These are phyloP conservation scores for Corydoras sp. DNA, from an alignment of 2,113 vertebrate species.

Conservation along the genomic window DNA sequence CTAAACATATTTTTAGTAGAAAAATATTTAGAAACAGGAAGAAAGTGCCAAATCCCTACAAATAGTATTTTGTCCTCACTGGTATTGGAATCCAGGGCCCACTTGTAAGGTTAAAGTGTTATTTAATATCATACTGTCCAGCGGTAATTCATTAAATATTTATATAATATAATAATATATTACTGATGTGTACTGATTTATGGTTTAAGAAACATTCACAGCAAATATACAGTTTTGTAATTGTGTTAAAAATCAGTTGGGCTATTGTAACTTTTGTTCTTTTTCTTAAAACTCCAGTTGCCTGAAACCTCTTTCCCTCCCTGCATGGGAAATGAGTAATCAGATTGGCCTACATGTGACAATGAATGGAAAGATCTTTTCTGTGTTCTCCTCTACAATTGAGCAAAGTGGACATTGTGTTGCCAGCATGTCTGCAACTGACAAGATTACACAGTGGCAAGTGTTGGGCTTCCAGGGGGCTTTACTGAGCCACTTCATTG, in stretches of 20 bases:
- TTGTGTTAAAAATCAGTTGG: background rate
- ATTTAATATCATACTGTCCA: too few species aligned
- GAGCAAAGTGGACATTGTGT: slow-evolving; percentile 56
- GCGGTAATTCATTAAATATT: too few species aligned
- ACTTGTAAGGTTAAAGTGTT: too few species aligned
- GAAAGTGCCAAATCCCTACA: too few species aligned
- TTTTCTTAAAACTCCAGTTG: slow-evolving; percentile 54
- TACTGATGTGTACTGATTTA: too few species aligned
- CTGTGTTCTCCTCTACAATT: slow-evolving; percentile 67
- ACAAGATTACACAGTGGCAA: slow-evolving; percentile 91
- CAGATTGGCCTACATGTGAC: slow-evolving; percentile 82
- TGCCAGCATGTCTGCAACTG: slow-evolving; percentile 84
- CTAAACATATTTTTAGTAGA: too few species aligned
- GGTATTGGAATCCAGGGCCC: too few species aligned
- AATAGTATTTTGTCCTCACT: too few species aligned
- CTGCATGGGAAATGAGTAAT: slow-evolving; percentile 76
- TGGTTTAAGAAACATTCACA: too few species aligned
- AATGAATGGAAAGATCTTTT: slow-evolving; percentile 82
- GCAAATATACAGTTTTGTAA: too few species aligned
- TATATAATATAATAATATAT: too few species aligned
- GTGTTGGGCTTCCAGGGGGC: slow-evolving; percentile 91
- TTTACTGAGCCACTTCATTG: slow-evolving; percentile 86
- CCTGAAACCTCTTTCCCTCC: slow-evolving; percentile 75
- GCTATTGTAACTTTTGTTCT: background rate
- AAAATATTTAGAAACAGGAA: too few species aligned